Evolutionary conservation across 2,888 invertebrate species (phyloP).

Genomic region (Lasioglossum figueresi): DNA sequence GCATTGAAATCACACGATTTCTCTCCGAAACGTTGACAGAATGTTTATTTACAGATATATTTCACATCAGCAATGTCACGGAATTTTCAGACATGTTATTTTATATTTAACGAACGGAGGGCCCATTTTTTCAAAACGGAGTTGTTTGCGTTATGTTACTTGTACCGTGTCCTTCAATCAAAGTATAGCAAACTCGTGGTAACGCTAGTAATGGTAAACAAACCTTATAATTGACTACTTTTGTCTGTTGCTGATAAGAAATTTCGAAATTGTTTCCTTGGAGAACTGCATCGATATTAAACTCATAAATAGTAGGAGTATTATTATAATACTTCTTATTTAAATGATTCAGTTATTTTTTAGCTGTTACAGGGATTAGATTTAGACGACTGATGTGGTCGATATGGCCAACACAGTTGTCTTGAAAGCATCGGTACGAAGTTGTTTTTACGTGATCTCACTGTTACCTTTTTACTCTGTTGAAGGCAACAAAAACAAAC

Average conservation of each 20-base stretch:
- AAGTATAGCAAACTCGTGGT: background rate
- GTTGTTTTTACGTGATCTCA: background rate
- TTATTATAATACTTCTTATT: background rate
- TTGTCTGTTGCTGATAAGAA: background rate
- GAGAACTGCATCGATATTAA: background rate
- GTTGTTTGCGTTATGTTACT: background rate
- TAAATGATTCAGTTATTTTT: background rate
- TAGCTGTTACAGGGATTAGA: background rate
- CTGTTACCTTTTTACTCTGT: background rate
- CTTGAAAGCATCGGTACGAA: background rate
- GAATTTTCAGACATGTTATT: background rate
- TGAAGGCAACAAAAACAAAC: background rate
- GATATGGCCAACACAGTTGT: too few relatives aligned
- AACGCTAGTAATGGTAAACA: background rate
- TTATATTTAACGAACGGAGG: background rate
- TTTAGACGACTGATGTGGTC: too few relatives aligned
- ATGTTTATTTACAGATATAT: conserved; percentile 4
- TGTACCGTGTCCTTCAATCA: background rate
- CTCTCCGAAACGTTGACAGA: conserved; percentile 20
- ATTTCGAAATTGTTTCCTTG: background rate
- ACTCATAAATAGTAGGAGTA: background rate
- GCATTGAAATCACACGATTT: conserved; percentile 79
- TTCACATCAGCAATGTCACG: background rate
- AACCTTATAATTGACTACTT: background rate
- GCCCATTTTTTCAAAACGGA: background rate